Percentiles rank a stretch among this genome's conserved stretches.
phyloP scores from a whole-genome alignment of 2,888 invertebrate species.

The Cephus rjabovi region DNA sequence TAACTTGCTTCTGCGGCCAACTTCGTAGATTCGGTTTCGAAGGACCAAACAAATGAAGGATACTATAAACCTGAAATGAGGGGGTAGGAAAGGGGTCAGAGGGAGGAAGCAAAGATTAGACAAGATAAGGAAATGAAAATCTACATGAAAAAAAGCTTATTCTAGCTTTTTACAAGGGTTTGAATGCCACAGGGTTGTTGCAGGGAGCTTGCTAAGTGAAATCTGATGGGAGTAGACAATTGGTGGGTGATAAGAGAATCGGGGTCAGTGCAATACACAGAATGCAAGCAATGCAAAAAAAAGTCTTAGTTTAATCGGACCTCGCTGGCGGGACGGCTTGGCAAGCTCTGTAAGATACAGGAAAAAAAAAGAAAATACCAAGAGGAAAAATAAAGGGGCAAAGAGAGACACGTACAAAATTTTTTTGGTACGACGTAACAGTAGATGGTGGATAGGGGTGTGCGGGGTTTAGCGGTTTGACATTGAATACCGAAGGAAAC shows the following conservation, averaged over 20 bases:
- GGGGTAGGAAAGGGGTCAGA: too few species aligned
- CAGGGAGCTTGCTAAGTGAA: too few species aligned
- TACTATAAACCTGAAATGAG: too few species aligned
- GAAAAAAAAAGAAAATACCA: not conserved
- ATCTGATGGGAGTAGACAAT: not conserved
- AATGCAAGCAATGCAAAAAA: too few species aligned
- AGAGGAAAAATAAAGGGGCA: slow-evolving; percentile 13
- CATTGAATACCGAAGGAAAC: not conserved
- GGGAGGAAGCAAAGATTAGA: too few species aligned
- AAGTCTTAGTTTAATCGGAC: too few species aligned
- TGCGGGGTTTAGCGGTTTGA: too few species aligned
- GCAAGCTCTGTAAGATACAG: not conserved
- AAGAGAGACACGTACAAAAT: slow-evolving; percentile 9
- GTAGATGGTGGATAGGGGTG: slow-evolving; percentile 35
- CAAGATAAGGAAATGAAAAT: too few species aligned
- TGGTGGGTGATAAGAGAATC: not conserved
- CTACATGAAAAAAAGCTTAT: too few species aligned
- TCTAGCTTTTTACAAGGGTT: too few species aligned
- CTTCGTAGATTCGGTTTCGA: too few species aligned
- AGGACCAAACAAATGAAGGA: too few species aligned
- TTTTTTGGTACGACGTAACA: slow-evolving; percentile 22
- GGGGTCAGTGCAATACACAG: not conserved
- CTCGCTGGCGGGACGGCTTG: not conserved
- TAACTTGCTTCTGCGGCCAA: not conserved
- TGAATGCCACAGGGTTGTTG: not conserved